These are phyloP conservation scores for Synchiropus splendidus DNA, from an alignment of 2,113 vertebrate species.

Conservation along the genomic window DNA sequence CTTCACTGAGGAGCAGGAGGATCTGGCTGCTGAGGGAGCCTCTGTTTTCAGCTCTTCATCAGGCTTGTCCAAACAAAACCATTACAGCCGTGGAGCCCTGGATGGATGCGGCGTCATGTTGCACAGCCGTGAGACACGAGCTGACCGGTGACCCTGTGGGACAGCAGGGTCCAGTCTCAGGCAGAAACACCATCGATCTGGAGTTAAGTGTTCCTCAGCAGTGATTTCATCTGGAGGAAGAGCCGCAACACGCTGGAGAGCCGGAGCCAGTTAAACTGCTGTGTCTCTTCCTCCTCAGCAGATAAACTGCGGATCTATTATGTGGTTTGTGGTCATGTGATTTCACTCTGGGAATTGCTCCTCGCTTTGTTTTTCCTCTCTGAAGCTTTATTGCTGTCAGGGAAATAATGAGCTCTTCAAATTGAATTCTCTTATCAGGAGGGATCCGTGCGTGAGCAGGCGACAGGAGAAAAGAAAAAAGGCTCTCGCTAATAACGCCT, in stretches of 20 bases:
- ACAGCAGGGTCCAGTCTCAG: slow-evolving; percentile 15
- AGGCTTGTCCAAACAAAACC: slow-evolving; percentile 6
- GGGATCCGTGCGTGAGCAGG: background rate
- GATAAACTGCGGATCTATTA: slow-evolving; percentile 22
- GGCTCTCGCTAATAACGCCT: too few species aligned
- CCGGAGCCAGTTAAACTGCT: slow-evolving; percentile 10
- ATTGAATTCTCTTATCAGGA: slow-evolving; percentile 21
- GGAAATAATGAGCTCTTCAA: slow-evolving; percentile 16
- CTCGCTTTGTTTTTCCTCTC: slow-evolving; percentile 9
- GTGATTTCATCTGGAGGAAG: slow-evolving; percentile 28
- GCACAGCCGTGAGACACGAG: slow-evolving; percentile 41
- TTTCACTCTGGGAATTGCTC: slow-evolving; percentile 20
- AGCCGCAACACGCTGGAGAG: slow-evolving; percentile 17
- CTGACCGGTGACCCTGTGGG: slow-evolving; percentile 27
- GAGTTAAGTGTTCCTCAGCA: slow-evolving; percentile 47
- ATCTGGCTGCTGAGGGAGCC: too few species aligned
- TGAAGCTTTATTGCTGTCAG: slow-evolving; percentile 13
- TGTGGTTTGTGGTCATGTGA: slow-evolving; percentile 23
- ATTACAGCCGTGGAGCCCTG: too few species aligned
- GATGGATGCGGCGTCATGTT: slow-evolving; percentile 23
- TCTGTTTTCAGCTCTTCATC: slow-evolving; percentile 8
- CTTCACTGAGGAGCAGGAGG: too few species aligned
- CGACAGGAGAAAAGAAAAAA: too few species aligned
- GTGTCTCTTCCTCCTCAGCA: slow-evolving; percentile 29
- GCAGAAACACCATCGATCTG: slow-evolving; percentile 51